Percentiles rank a stretch among this genome's conserved stretches.
Evolutionary conservation across 2,888 invertebrate genomes (phyloP).

Genomic region (Polyommatus icarus): DNA sequence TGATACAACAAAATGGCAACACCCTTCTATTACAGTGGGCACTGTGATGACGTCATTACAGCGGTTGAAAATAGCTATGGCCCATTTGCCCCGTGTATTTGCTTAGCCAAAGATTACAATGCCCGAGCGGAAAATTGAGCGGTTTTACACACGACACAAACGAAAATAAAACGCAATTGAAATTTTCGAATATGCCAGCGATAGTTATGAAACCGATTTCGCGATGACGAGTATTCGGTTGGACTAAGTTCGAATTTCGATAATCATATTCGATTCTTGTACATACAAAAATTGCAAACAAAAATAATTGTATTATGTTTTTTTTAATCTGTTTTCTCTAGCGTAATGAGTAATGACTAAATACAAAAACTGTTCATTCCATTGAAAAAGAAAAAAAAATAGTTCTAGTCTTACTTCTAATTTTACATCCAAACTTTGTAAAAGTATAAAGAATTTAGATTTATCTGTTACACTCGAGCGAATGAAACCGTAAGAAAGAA

Average conservation of each 20-base stretch:
- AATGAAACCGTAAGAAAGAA: constrained; percentile 44
- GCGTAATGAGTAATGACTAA: neutral
- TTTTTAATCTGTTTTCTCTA: neutral
- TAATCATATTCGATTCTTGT: neutral
- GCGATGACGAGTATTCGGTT: neutral
- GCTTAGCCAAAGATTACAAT: constrained; percentile 58
- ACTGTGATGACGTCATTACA: constrained; percentile 66
- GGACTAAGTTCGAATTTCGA: neutral
- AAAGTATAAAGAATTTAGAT: constrained; percentile 1
- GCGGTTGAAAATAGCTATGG: constrained; percentile 62
- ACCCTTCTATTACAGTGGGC: constrained; percentile 58
- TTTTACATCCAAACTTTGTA: neutral
- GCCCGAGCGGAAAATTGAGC: constrained; percentile 40
- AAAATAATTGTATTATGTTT: neutral
- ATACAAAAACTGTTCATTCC: neutral
- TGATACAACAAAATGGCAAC: constrained; percentile 51
- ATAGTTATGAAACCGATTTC: constrained; percentile 12
- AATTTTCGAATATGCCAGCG: neutral
- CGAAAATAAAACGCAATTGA: constrained; percentile 13
- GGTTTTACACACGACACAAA: constrained; percentile 31
- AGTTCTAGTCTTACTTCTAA: neutral
- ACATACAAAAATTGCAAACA: neutral
- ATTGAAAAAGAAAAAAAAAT: neutral
- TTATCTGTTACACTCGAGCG: constrained; percentile 13
- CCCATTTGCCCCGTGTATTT: constrained; percentile 64